Base-by-base conservation (phyloP, 2,888 invertebrate genomes). In the Atherix ibis region DNA sequence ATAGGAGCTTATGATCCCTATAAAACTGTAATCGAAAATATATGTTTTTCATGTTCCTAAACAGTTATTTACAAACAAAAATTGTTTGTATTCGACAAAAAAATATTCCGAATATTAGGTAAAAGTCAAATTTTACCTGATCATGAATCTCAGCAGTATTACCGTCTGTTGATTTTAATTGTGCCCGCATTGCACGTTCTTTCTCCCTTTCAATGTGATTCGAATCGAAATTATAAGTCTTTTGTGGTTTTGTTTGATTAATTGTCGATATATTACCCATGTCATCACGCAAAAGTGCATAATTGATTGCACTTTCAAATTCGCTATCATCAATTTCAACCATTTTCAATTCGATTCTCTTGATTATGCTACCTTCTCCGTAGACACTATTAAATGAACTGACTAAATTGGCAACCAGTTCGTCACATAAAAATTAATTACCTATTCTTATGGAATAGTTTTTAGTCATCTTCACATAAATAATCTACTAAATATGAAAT, bases 1-100 rank as follows among this genome's bases (percentile, higher is more conserved):
- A 52, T 18, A 76, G 54, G 34, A 75, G 51, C 48, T 76, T 75
- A 47, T 76, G 76, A 48, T 75, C 75, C 32, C 71, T 63, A 46
- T 75, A 76, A 56, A 76, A 76, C 49, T 52, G 28, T 2, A 43
- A 28, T 22, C 13, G 12, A 14, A 18, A 34, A 15, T n/a, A n/a
- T n/a, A n/a, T n/a, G n/a, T n/a, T n/a, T n/a, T n/a, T n/a, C 8
- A 18, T 30, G 19, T 19, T 19, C 9, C 9, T 19, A 19, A 19
- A 19, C 5, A 9, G 19, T 6, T 6, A 19, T 19, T 19, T 6
- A 19, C 5, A 5, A 19, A 19, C 19, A 9, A 6, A 6, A 6
- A 19, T 19, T 19, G 19, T 19, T 19, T 5, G 19, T 19, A 19
- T 19, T 5, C 9, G 9, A 19, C 19, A 19, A n/a, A n/a, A n/a